Base-by-base conservation (phyloP, 2,888 invertebrate genomes). In the Cryptophagus acutangulus region DNA sequence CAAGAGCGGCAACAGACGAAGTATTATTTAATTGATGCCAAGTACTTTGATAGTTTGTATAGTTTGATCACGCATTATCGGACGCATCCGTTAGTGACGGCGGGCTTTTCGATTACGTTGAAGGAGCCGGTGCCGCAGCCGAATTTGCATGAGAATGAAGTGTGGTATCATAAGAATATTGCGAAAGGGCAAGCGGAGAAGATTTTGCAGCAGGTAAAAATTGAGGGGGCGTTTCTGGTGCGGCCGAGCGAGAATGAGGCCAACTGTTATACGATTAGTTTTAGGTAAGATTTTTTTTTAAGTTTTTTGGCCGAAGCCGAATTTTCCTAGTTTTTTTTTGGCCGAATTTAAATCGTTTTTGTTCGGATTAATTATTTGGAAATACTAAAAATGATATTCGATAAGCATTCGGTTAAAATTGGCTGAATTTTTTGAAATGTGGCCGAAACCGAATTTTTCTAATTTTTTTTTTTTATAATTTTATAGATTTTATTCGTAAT, bases 151-250 rank as follows among this genome's bases (percentile, higher is more conserved):
- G 92, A 93, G 66, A 86, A 82, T 41, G 87, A 89, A 70, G 88
- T 87, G 54, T 96, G 95, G 95, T 96, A 86, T 73, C 90, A 91
- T 62, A 78, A 84, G 1, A 78, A 81, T 36, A 84, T 90, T 52
- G 82, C 83, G 12, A 77, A 93, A 43, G 76, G 79, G 5, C 81
- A 86, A 52, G 91, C 95, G 0, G 95, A 99, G 66, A 89, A 93
- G 51, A 78, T 92, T 65, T 71, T 99, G 41, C 83, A 84, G 50
- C 79, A 87, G 53, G 80, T 90, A 24, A 83, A 84, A 42, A 81
- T 81, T 2, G 93, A 97, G 63, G 97, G 97, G 0, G 93, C 96
- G 1, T 99, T 94, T 71, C 73, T 99, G 20, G 92, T 99, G 4
- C 74, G 99, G 38, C 88, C 89, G 2, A 92, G 90, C 62, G 91